phyloP scores from a whole-genome alignment of 2,113 vertebrate genomes.

The Burhinus bistriatus region DNA sequence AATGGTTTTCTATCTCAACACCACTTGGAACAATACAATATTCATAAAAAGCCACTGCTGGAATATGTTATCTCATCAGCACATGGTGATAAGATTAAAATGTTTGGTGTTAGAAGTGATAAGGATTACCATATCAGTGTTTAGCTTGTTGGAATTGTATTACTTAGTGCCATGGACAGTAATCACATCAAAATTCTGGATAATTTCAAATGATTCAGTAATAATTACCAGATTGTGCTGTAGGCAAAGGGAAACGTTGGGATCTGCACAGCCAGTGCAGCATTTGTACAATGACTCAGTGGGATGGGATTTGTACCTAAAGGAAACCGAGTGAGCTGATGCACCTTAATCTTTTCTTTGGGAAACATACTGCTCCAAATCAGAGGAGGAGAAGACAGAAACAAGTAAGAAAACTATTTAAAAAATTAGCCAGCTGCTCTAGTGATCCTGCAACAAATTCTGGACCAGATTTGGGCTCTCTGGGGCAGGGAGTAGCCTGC shows the following conservation, averaged over 20 bases:
- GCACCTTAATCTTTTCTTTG: not conserved
- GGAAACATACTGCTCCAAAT: not conserved
- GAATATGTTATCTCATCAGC: constrained; percentile 43
- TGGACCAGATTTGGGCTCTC: not conserved
- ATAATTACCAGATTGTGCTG: not conserved
- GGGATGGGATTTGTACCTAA: not conserved
- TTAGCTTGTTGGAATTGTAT: not conserved
- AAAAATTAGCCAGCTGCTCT: not conserved
- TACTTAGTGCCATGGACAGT: not conserved
- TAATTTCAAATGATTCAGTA: constrained; percentile 29
- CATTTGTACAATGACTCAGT: not conserved
- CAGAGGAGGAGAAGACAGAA: not conserved
- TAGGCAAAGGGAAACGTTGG: not conserved
- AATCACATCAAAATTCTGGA: constrained; percentile 11
- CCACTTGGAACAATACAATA: not conserved
- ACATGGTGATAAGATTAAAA: constrained; percentile 22
- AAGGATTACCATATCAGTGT: constrained; percentile 7
- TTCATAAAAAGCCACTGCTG: not conserved
- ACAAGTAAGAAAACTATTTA: not conserved
- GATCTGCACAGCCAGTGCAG: not conserved
- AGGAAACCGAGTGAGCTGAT: not conserved
- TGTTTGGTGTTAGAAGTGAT: constrained; percentile 1
- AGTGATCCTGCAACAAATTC: not conserved
- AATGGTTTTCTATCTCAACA: not conserved
- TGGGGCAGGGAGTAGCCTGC: not conserved